Conservation (phyloP, 2,797 vertebrate genomes). For the Urocyon cinereoargenteus region DNA sequence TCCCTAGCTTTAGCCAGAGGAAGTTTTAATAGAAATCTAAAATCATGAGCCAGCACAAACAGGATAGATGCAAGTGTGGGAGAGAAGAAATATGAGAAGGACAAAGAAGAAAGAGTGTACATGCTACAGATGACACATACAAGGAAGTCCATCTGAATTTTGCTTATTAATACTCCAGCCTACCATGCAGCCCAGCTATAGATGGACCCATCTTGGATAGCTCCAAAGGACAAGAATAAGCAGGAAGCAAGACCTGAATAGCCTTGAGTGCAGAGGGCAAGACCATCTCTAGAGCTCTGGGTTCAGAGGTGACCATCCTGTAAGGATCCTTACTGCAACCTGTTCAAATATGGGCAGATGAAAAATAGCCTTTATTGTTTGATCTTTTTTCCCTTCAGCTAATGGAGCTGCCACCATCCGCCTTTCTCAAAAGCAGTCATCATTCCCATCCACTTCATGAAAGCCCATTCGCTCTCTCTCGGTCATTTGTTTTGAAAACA, state of each 20-base stretch:
- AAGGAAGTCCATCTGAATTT: conserved; percentile 63
- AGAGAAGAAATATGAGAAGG: conserved; percentile 78
- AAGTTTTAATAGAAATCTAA: conserved; percentile 76
- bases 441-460: neutral
- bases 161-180: conserved; percentile 30
- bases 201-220: neutral
- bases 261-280: neutral
- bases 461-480: neutral
- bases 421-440: neutral
- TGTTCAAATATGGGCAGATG: neutral
- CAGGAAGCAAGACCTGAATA: neutral
- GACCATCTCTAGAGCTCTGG: neutral
- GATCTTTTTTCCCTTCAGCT: neutral
- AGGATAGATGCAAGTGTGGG: conserved; percentile 65
- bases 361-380: neutral
- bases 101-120: conserved; percentile 64
- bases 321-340: neutral
- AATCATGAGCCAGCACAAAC: conserved; percentile 76
- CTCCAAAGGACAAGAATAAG: neutral
- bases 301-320: neutral
- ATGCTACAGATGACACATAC: conserved; percentile 70
- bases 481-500: neutral
- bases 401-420: neutral
- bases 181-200: neutral
- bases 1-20: conserved; percentile 75